Conservation (phyloP, 2,888 invertebrate species). For the Copidosoma aretas region DNA sequence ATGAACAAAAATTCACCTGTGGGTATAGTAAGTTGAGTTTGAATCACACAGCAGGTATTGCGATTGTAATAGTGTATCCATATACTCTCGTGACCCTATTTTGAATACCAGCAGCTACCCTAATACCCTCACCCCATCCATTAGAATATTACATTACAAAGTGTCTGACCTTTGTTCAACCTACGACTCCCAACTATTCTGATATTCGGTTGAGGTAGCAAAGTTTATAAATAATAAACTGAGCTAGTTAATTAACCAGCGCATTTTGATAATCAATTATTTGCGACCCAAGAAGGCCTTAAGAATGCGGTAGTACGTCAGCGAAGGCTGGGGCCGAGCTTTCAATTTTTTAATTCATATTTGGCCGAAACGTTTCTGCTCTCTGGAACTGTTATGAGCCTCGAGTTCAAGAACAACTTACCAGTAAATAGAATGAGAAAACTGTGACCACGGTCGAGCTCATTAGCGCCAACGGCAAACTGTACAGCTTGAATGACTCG, state of each 20-base stretch:
- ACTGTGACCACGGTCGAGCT: constrained; percentile 22
- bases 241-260: constrained; percentile 10
- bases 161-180: background rate
- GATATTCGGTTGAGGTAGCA: background rate
- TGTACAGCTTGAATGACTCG: too few species aligned
- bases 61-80: too few species aligned
- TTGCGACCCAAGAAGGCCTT: background rate
- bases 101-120: too few species aligned
- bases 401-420: constrained; percentile 20
- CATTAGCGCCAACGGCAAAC: background rate
- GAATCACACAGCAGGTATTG: too few species aligned
- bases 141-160: constrained; percentile 8
- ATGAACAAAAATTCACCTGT: too few species aligned
- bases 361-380: background rate
- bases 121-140: background rate
- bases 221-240: background rate
- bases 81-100: too few species aligned
- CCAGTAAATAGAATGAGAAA: constrained; percentile 18
- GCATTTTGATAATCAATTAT: constrained; percentile 20
- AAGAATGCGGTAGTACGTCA: background rate
- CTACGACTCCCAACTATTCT: background rate
- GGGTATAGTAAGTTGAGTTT: too few species aligned
- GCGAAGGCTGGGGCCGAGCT: background rate
- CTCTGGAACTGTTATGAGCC: constrained; percentile 29
- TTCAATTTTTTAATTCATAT: constrained; percentile 13